A percentile compares a stretch with the other conserved stretches of the same genome.
phyloP scores from a whole-genome alignment of 2,888 invertebrate genomes.

The Auanema sp. region DNA sequence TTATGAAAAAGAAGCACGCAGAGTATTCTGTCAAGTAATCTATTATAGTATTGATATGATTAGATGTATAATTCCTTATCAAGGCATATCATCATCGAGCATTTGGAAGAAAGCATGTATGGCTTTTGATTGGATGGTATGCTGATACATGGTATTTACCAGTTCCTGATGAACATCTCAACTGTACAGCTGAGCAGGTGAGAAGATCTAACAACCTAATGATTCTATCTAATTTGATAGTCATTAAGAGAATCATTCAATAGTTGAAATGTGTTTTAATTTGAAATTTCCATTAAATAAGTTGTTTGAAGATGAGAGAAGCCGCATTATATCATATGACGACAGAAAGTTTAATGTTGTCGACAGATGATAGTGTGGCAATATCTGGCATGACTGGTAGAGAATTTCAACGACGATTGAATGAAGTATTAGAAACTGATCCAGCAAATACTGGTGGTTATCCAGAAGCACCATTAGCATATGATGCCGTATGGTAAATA shows the following conservation, averaged over 20 bases:
- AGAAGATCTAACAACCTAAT: background rate
- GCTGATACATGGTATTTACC: conserved; percentile 98
- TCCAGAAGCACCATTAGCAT: conserved; percentile 92
- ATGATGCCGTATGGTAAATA: conserved; percentile 91
- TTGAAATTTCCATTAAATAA: background rate
- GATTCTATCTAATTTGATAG: conserved; percentile 3
- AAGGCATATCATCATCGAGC: conserved; percentile 83
- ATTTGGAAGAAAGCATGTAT: conserved; percentile 92
- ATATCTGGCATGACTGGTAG: conserved; percentile 72
- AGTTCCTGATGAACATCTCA: conserved; percentile 78
- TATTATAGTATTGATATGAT: background rate
- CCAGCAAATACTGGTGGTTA: conserved; percentile 80
- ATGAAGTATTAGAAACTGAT: conserved; percentile 78
- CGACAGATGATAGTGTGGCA: conserved; percentile 85
- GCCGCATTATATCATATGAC: conserved; percentile 97
- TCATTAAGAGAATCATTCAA: too few species aligned
- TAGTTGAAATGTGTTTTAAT: too few species aligned
- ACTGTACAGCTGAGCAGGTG: conserved; percentile 79
- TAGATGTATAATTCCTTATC: background rate
- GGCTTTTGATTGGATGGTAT: conserved; percentile 99
- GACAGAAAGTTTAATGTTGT: conserved; percentile 98
- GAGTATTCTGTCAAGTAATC: conserved; percentile 88
- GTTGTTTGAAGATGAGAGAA: conserved; percentile 77
- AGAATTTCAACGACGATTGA: conserved; percentile 83
- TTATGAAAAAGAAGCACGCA: conserved; percentile 93